Conservation (phyloP, 2,797 vertebrate genomes). For the Rhynchotus rufescens region DNA sequence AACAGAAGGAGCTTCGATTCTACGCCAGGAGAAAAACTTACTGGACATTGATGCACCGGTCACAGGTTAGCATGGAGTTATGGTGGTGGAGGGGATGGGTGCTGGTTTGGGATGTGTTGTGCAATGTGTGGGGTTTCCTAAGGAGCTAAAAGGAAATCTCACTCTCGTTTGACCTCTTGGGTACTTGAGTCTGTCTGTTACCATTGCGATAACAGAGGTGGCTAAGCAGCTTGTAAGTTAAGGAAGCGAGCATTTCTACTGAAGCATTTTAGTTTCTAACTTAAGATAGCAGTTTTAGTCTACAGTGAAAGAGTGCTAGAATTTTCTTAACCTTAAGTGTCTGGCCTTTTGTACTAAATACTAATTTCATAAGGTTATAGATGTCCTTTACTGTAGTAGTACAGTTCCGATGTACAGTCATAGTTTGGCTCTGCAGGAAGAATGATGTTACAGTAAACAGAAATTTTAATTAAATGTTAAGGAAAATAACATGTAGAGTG, state of each 20-base stretch:
- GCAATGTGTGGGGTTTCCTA: neutral
- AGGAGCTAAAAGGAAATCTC: neutral
- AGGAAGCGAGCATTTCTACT: neutral
- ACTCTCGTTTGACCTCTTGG: neutral
- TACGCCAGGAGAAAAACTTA: conserved; percentile 95
- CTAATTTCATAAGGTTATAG: neutral
- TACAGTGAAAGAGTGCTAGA: neutral
- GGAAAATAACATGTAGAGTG: neutral
- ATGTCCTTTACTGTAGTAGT: neutral
- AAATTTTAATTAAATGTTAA: conserved; percentile 29
- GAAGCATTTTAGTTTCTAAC: neutral
- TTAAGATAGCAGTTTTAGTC: neutral
- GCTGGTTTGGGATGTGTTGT: neutral
- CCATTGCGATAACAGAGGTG: neutral
- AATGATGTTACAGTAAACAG: neutral
- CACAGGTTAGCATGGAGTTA: conserved; percentile 86
- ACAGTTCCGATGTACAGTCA: neutral
- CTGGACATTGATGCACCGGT: conserved; percentile 98
- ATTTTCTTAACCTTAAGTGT: neutral
- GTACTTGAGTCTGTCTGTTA: neutral
- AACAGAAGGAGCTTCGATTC: conserved; percentile 92
- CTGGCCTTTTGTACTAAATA: neutral
- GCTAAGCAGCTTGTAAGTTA: neutral
- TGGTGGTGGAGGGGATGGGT: neutral
- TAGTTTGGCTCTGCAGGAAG: neutral